Evolutionary conservation across 1,140 invertebrate species (phyloP).

Genomic region (Riptortus pedestris): DNA sequence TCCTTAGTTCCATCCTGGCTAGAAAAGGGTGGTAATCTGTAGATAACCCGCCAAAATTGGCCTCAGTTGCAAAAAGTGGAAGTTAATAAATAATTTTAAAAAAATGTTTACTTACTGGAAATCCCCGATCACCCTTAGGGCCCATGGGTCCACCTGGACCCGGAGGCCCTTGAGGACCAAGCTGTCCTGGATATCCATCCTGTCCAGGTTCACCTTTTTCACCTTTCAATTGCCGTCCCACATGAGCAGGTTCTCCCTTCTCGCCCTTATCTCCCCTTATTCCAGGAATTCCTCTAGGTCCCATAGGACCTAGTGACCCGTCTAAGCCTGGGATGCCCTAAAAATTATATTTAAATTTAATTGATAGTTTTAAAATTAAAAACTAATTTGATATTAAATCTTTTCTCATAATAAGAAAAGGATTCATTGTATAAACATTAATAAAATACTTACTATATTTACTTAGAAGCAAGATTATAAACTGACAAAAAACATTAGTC

Average conservation of each 20-base stretch:
- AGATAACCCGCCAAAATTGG: not conserved
- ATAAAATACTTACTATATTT: no score
- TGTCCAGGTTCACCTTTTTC: slow-evolving; percentile 39
- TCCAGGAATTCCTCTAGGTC: slow-evolving; percentile 23
- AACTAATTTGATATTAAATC: not conserved
- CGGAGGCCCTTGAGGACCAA: slow-evolving; percentile 38
- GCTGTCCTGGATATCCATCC: slow-evolving; percentile 41
- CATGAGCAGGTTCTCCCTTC: slow-evolving; percentile 47
- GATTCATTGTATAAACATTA: no score
- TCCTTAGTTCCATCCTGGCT: no score
- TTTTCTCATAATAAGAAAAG: no score
- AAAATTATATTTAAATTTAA: slow-evolving; percentile 17
- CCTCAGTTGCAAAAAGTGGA: not conserved
- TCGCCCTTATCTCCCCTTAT: slow-evolving; percentile 51
- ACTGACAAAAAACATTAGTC: no score
- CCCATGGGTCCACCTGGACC: slow-evolving; percentile 45
- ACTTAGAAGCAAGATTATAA: no score
- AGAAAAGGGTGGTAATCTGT: no score
- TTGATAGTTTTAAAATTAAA: no score
- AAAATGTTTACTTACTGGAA: slow-evolving; percentile 12
- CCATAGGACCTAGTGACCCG: slow-evolving; percentile 14
- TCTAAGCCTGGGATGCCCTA: slow-evolving; percentile 18
- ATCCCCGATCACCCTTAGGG: slow-evolving; percentile 40
- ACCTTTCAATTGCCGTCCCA: slow-evolving; percentile 28
- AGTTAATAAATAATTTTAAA: not conserved